Percentiles rank a stretch among this genome's conserved stretches.
phyloP scores from a whole-genome alignment of 2,888 invertebrate species.

The Thera obeliscata region DNA sequence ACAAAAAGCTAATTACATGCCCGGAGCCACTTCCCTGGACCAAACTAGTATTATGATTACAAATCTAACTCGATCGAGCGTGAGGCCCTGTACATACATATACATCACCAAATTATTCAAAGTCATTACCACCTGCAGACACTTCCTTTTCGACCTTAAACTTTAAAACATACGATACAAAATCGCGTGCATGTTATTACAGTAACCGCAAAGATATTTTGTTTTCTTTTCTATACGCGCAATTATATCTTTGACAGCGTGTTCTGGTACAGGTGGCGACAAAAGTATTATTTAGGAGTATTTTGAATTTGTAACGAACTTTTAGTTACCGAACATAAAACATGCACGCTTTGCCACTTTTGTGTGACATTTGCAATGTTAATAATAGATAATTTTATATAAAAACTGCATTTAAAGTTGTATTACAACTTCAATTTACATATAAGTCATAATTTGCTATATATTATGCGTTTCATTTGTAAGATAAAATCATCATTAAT shows the following conservation, averaged over 20 bases:
- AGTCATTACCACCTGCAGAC: conserved; percentile 45
- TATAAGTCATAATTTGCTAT: background rate
- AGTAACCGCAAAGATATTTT: conserved; percentile 56
- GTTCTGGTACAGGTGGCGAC: conserved; percentile 67
- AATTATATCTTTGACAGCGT: conserved; percentile 81
- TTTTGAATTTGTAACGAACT: conserved; percentile 25
- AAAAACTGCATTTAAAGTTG: background rate
- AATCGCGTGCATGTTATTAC: conserved; percentile 37
- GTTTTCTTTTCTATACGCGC: conserved; percentile 74
- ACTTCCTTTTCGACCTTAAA: conserved; percentile 42
- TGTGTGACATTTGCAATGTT: conserved; percentile 8
- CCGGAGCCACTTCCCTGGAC: conserved; percentile 66
- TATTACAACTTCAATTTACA: conserved; percentile 6
- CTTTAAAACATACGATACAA: conserved; percentile 44
- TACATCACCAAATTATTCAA: conserved; percentile 58
- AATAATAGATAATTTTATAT: background rate
- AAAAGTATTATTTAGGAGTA: conserved; percentile 50
- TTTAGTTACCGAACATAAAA: background rate
- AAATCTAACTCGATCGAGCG: conserved; percentile 77
- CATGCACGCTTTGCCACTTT: conserved; percentile 6
- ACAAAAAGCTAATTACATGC: conserved; percentile 69
- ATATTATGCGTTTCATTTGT: conserved; percentile 33
- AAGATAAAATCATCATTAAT: conserved; percentile 56
- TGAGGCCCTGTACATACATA: conserved; percentile 67
- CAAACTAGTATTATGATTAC: conserved; percentile 69